Conservation (phyloP, 2,888 invertebrate species). For the Alloscopus bannaensis region DNA sequence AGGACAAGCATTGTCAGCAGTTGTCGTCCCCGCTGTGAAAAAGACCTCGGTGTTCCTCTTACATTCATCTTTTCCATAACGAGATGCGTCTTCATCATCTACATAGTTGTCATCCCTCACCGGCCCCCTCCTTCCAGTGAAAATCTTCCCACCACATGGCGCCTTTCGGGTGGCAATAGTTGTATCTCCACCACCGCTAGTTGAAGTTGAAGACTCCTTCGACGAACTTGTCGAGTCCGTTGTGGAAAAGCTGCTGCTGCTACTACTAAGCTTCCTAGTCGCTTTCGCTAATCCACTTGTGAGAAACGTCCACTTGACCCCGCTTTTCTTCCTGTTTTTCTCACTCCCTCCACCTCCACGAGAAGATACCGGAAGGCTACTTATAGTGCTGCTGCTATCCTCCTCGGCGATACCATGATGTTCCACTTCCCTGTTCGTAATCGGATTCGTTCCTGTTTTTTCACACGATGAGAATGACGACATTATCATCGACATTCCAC, state of each 20-base stretch:
- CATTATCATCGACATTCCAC: too few species aligned
- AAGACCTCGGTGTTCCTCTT: constrained; percentile 19
- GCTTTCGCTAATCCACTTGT: constrained; percentile 55
- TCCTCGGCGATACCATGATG: constrained; percentile 36
- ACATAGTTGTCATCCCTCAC: background rate
- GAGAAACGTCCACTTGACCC: constrained; percentile 58
- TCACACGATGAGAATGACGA: constrained; percentile 17
- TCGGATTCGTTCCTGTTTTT: constrained; percentile 41
- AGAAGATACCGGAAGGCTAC: constrained; percentile 44
- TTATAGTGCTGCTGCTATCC: constrained; percentile 34
- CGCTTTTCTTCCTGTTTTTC: constrained; percentile 21
- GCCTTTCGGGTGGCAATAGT: constrained; percentile 14
- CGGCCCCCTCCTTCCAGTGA: constrained; percentile 5
- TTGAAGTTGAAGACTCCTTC: constrained; percentile 32
- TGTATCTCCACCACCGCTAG: constrained; percentile 20
- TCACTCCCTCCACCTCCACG: constrained; percentile 8
- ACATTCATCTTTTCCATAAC: background rate
- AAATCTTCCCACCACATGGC: background rate
- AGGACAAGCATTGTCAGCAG: constrained; percentile 1
- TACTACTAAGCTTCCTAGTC: constrained; percentile 54
- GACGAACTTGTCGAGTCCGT: constrained; percentile 18
- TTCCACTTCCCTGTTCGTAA: constrained; percentile 10
- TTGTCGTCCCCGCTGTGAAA: constrained; percentile 26
- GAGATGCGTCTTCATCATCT: constrained; percentile 12
- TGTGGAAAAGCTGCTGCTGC: constrained; percentile 27